phyloP scores from a whole-genome alignment of 2,888 invertebrate species.

The Mylabris sibirica region DNA sequence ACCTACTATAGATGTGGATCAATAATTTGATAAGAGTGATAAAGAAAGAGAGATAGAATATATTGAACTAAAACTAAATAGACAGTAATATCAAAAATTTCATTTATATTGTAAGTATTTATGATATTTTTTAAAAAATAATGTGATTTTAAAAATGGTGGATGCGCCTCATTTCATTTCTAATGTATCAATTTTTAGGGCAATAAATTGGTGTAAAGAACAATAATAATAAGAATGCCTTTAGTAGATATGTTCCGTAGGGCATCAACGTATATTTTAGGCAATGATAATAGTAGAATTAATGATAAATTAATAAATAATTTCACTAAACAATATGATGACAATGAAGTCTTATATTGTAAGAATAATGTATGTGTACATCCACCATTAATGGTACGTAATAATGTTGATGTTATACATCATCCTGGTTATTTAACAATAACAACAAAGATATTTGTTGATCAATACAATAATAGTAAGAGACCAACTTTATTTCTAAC shows the following conservation, averaged over 20 bases:
- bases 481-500: slow-evolving; percentile 86
- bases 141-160: too few relatives aligned
- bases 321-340: slow-evolving; percentile 73
- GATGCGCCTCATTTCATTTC: too few relatives aligned
- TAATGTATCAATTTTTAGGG: too few relatives aligned
- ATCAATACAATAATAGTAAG: slow-evolving; percentile 78
- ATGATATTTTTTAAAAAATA: too few relatives aligned
- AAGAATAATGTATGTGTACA: slow-evolving; percentile 99
- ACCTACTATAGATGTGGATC: too few relatives aligned
- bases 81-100: too few relatives aligned
- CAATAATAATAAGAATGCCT: slow-evolving; percentile 67
- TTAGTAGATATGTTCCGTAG: slow-evolving; percentile 78
- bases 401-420: slow-evolving; percentile 84
- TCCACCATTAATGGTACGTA: slow-evolving; percentile 84
- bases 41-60: too few relatives aligned
- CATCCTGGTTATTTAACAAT: slow-evolving; percentile 93
- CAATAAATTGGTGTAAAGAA: not conserved
- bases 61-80: too few relatives aligned
- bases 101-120: too few relatives aligned
- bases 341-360: slow-evolving; percentile 86
- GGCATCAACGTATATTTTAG: slow-evolving; percentile 81
- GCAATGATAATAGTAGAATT: slow-evolving; percentile 64
- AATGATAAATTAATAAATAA: slow-evolving; percentile 58
- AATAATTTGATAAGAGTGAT: too few relatives aligned
- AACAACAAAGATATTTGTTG: slow-evolving; percentile 80